Evolutionary conservation across 2,888 invertebrate species (phyloP), one percentile per base, ranked within the genome.

Genomic region (Brachylomia viminalis): DNA sequence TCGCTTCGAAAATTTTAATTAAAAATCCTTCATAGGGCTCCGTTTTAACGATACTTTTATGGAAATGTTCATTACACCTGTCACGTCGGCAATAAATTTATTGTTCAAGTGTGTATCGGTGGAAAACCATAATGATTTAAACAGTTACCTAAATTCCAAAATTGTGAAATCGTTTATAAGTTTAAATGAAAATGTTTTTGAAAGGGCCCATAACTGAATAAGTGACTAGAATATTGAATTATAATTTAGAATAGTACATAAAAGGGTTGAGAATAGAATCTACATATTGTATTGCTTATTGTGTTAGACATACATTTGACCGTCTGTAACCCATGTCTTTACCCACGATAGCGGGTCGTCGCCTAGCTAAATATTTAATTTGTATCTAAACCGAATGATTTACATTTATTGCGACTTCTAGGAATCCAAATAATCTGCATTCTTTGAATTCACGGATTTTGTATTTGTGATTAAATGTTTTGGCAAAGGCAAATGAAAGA

Each of bases 41-140:
- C 88, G 82, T 82, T 90, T 88, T 91, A 91, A 93, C 90, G 91
- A 90, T 89, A 84, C 87, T 89, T 91, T 92, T 88, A 93, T 92
- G 92, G 87, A 91, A 93, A 92, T 92, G 76, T 64, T 71, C 79
- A 72, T 83, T 71, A 85, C 87, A 88, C 88, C 87, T 89, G 89
- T 79, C 85, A 77, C 66, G 77, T 80, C 68, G 52, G 20, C 75
- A 72, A 72, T 72, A n/a, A 75, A 75, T 80, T 75, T 52, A 75
- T 75, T 65, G 71, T 52, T 33, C 20, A 67, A 73, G 49, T 72
- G 27, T 71, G 61, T 54, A 38, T 68, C 65, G 17, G 45, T 75
- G 65, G 45, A 54, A 72, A 75, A 33, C n/a, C 30, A 23, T 27
- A 45, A 38, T 38, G 10, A 64, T 47, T 52, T 49, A 56, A 52